Percentiles rank a stretch among this genome's conserved stretches.
Conservation (phyloP, 2,113 vertebrate genomes). For the Agapornis roseicollis region DNA sequence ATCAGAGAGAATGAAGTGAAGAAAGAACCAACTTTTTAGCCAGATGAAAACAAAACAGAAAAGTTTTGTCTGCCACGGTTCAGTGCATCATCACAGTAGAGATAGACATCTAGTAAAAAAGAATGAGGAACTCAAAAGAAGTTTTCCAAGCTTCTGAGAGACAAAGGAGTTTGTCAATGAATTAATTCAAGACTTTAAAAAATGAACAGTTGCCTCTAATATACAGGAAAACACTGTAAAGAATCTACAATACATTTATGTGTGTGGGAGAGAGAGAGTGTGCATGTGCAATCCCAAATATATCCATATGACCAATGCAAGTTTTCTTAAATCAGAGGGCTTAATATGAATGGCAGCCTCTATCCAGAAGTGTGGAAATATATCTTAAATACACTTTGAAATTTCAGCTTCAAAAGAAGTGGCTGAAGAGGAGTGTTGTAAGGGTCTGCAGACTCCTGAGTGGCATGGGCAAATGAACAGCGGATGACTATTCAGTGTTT, state of each 20-base stretch:
- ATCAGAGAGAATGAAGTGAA: not conserved
- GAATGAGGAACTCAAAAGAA: not conserved
- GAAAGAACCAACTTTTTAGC: slow-evolving; percentile 19
- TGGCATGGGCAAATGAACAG: not conserved
- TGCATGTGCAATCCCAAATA: fast-evolving
- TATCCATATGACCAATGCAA: not conserved
- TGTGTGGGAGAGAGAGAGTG: not conserved
- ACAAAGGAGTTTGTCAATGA: not conserved
- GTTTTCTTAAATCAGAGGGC: not conserved
- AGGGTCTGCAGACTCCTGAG: not conserved
- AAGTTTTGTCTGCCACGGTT: not conserved
- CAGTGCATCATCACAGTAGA: slow-evolving; percentile 30
- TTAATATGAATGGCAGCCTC: not conserved
- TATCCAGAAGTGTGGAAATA: not conserved
- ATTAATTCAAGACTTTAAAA: slow-evolving; percentile 10
- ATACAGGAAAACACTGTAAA: not conserved
- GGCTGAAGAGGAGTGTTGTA: not conserved
- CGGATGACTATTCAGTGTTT: slow-evolving; percentile 5
- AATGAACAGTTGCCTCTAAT: not conserved
- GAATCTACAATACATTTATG: not conserved
- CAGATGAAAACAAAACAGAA: not conserved
- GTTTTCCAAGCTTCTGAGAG: not conserved
- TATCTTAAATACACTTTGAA: not conserved
- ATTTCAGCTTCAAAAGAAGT: not conserved
- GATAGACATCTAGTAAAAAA: slow-evolving; percentile 2